Evolutionary conservation across 2,113 vertebrate genomes (phyloP).

Genomic region (Pipra filicauda): DNA sequence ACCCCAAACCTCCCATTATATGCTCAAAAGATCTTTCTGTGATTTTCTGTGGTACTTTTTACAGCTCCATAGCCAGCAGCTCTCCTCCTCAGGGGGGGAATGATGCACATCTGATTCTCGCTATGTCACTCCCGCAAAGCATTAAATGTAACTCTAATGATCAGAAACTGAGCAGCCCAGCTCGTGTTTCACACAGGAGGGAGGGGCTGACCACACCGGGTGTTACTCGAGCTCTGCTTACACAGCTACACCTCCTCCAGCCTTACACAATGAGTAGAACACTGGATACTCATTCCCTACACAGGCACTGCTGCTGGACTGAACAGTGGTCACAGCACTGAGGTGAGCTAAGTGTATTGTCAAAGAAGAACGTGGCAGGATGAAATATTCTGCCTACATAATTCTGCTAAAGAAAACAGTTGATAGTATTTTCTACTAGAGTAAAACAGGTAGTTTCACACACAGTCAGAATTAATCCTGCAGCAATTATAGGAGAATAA

Average conservation of each 20-base stretch:
- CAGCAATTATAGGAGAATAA: not conserved
- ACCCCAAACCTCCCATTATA: not conserved
- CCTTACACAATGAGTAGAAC: accelerated
- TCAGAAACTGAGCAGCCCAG: not conserved
- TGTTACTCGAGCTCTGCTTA: not conserved
- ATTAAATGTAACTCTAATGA: not conserved
- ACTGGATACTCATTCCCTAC: not conserved
- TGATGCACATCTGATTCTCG: not conserved
- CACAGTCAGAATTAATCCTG: not conserved
- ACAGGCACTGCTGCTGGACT: no score
- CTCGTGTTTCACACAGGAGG: not conserved
- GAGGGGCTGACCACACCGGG: not conserved
- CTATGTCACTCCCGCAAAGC: not conserved
- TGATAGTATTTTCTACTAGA: not conserved
- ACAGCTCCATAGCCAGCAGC: not conserved
- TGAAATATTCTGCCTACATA: not conserved
- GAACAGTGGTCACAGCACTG: not conserved
- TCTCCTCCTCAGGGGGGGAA: not conserved
- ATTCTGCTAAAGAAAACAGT: not conserved
- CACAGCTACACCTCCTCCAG: not conserved
- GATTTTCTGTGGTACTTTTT: not conserved
- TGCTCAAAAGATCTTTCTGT: not conserved
- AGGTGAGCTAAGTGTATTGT: accelerated
- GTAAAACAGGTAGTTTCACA: not conserved
- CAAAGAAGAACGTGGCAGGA: not conserved